Conservation (phyloP, 2,888 invertebrate species). For the Noctua pronuba region DNA sequence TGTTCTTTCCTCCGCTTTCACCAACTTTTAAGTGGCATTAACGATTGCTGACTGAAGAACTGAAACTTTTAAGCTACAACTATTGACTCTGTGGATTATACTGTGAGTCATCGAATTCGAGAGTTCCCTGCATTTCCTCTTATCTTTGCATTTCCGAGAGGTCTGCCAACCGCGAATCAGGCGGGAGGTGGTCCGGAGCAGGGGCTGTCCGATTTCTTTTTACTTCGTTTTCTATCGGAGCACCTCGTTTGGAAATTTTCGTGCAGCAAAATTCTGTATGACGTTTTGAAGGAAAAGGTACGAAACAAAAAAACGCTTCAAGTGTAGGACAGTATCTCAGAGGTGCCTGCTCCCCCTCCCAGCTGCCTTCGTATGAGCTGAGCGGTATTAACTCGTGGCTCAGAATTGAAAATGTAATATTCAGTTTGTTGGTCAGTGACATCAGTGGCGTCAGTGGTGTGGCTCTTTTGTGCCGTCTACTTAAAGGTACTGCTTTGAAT, state of each 20-base stretch:
- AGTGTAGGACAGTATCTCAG: conserved; percentile 1
- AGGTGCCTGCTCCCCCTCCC: too few species aligned
- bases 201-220: conserved; percentile 19
- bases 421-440: conserved; percentile 42
- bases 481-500: conserved; percentile 46
- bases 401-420: conserved; percentile 52
- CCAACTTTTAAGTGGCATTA: conserved; percentile 19
- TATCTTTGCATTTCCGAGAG: conserved; percentile 16
- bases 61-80: conserved; percentile 11
- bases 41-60: conserved; percentile 10
- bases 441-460: conserved; percentile 1
- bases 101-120: background rate
- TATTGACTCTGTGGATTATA: conserved; percentile 25
- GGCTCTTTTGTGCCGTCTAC: conserved; percentile 46
- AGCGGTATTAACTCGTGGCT: background rate
- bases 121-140: conserved; percentile 10
- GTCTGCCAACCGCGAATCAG: background rate
- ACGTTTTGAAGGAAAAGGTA: conserved; percentile 9
- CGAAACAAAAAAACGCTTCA: conserved; percentile 28
- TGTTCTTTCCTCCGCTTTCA: background rate
- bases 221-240: conserved; percentile 6
- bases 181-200: background rate
- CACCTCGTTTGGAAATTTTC: background rate
- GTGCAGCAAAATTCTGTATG: conserved; percentile 24
- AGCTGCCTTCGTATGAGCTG: background rate